These are phyloP conservation scores for Holothuria scabra DNA, from an alignment of 53 echinoderm and acorn worm genomes.

Conservation along the genomic window DNA sequence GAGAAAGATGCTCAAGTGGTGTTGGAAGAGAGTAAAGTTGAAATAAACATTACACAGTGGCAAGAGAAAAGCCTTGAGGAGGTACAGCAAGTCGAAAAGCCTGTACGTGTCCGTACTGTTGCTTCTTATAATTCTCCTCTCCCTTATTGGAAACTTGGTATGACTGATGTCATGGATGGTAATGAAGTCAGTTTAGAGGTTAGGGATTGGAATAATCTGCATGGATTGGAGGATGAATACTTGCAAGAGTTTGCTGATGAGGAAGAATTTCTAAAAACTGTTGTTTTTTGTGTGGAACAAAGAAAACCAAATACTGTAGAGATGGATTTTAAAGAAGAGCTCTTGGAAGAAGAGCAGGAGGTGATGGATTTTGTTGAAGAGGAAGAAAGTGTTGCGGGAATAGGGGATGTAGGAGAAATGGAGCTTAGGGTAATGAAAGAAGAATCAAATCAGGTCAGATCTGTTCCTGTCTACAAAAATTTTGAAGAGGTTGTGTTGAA, in stretches of 20 bases:
- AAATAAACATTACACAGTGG: constrained; percentile 10
- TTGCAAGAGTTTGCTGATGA: constrained; percentile 25
- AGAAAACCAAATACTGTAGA: background rate
- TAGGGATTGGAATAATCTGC: background rate
- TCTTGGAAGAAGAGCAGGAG: background rate
- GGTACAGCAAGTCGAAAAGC: constrained; percentile 49
- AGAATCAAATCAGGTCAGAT: background rate
- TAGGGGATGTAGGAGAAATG: background rate
- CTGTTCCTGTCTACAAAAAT: background rate
- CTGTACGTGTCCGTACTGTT: constrained; percentile 34
- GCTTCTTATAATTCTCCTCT: background rate
- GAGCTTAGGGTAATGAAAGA: background rate
- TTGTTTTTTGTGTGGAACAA: background rate
- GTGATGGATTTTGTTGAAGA: background rate
- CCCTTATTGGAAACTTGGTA: constrained; percentile 4
- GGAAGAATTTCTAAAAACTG: background rate
- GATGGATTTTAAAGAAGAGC: constrained; percentile 10
- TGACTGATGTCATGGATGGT: background rate
- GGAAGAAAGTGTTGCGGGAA: background rate
- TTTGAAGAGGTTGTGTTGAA: constrained; percentile 2
- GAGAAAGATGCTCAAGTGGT: background rate
- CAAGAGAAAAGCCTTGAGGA: constrained; percentile 33
- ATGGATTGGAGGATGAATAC: constrained; percentile 46
- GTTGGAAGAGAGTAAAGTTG: constrained; percentile 23
- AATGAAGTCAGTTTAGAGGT: background rate